These are phyloP conservation scores for Volucella bombylans DNA, from an alignment of 2,888 invertebrate genomes.

Conservation along the genomic window DNA sequence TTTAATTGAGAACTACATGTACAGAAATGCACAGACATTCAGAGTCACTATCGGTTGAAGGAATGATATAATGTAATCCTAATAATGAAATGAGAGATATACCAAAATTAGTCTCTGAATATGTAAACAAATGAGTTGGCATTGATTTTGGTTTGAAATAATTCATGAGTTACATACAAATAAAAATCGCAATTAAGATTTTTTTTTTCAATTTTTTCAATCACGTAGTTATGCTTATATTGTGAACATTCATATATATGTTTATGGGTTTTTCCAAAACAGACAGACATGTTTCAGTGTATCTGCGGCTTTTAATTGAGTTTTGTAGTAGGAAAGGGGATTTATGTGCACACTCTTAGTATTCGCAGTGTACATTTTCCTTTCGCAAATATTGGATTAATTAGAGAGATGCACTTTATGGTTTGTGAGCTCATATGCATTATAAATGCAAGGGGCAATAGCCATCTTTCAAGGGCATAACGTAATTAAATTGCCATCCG, in stretches of 20 bases:
- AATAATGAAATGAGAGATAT: no score
- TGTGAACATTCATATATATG: not conserved
- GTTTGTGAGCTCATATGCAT: slow-evolving; percentile 31
- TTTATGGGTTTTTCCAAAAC: not conserved
- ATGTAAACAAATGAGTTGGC: not conserved
- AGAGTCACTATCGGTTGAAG: no score
- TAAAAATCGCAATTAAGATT: slow-evolving; percentile 10
- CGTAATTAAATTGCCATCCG: slow-evolving; percentile 1
- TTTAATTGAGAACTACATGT: slow-evolving; percentile 37
- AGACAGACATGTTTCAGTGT: not conserved
- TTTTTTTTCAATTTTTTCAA: slow-evolving; percentile 2
- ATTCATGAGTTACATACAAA: slow-evolving; percentile 23
- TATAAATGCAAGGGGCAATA: slow-evolving; percentile 12
- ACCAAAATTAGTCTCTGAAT: not conserved
- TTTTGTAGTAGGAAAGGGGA: not conserved
- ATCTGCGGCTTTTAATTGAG: slow-evolving; percentile 32
- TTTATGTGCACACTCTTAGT: not conserved
- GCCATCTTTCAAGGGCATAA: slow-evolving; percentile 26
- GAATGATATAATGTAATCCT: no score
- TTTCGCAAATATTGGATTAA: slow-evolving; percentile 50
- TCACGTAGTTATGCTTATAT: no score
- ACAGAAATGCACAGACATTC: not conserved
- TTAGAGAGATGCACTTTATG: slow-evolving; percentile 45
- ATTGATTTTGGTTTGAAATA: slow-evolving; percentile 28
- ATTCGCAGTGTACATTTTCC: slow-evolving; percentile 25